Base-by-base conservation (phyloP, 2,888 invertebrate species). In the Chrysina gloriosa region DNA sequence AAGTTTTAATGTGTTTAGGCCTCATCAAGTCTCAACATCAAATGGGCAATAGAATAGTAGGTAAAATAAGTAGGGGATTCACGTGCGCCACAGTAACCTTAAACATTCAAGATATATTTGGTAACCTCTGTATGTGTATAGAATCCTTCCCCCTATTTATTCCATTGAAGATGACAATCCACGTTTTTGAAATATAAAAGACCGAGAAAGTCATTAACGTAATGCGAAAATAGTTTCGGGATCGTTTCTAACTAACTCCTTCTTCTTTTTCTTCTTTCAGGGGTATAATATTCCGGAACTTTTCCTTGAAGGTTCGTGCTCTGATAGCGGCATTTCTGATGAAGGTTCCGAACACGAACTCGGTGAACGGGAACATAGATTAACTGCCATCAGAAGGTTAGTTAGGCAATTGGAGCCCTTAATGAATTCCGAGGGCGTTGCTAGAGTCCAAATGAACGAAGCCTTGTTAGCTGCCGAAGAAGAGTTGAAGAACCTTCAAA, bases 301-400 rank as follows among this genome's bases (percentile, higher is more conserved):
- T 67, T 79, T 83, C 68, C 79, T 80, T 7, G 83, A 83, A 65
- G 90, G 90, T 70, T 91, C 91, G n/a, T 83, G 90, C 69, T 92
- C 92, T 0, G 92, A 92, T 84, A 91, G 91, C 27, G 92, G 92
- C n/a, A 92, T 92, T 75, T 92, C 91, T 5, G 92, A 92, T 79
- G 91, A 91, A 68, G 92, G 92, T 77, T 91, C 78, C 80, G 88
- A 85, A 84, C 90, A 90, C 71, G 91, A 82, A 83, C 84, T 82
- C 63, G 87, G 87, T 72, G 89, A 90, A 66, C 86, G 92, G 34
- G 92, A 92, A 71, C 85, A 89, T 31, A 85, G 91, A 1, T 83
- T 92, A 36, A 85, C 88, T n/a, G 89, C 89, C 0, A 84, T 92
- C 67, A 84, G 90, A 31, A 87, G 90, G 67, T 82, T 92, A 39